phyloP scores from a whole-genome alignment of 2,888 invertebrate genomes.

The Drosophila subsilvestris region DNA sequence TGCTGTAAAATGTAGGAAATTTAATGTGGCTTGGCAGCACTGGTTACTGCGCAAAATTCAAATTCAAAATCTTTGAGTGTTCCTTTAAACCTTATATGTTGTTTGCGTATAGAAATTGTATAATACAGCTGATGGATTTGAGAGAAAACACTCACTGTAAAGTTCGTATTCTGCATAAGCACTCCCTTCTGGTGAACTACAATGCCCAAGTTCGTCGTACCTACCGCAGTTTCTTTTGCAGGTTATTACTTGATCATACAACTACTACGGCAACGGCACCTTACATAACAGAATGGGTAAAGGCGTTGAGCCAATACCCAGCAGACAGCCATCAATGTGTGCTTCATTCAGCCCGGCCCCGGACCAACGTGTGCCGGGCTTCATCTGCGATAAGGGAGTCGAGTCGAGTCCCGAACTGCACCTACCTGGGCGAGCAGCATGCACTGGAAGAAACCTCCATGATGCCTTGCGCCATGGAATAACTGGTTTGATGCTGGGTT shows the following conservation, averaged over 20 bases:
- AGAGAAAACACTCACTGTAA: background rate
- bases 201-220: conserved; percentile 26
- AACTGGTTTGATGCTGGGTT: conserved; percentile 31
- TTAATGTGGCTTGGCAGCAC: background rate
- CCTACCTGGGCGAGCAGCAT: conserved; percentile 68
- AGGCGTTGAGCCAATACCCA: conserved; percentile 43
- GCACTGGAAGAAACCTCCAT: conserved; percentile 59
- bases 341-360: conserved; percentile 55
- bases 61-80: background rate
- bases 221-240: conserved; percentile 63
- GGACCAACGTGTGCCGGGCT: conserved; percentile 76
- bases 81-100: background rate
- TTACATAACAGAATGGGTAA: conserved; percentile 65
- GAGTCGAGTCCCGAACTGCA: conserved; percentile 73
- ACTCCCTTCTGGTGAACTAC: background rate
- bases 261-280: conserved; percentile 46
- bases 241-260: conserved; percentile 43
- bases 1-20: background rate
- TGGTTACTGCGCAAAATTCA: background rate
- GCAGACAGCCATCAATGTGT: conserved; percentile 64
- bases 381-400: conserved; percentile 82
- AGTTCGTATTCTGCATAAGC: no score
- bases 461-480: background rate
- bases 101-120: no score
- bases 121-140: background rate